Evolutionary conservation across 92 coral and sea anemone species (phyloP).

Genomic region (Zoanthus sociatus): DNA sequence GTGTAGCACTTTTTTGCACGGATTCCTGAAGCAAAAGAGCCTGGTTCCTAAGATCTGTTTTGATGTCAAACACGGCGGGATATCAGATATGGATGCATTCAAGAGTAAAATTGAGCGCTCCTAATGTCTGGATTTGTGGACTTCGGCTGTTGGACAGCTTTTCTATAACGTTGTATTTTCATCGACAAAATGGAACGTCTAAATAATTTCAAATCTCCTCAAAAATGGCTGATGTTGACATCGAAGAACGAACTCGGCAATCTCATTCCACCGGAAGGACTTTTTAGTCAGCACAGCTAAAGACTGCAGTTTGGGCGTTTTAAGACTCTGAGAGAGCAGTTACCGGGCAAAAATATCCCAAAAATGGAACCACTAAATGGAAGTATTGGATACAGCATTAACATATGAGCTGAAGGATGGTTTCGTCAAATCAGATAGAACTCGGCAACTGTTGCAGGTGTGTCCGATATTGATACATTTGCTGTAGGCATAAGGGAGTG

Average conservation of each 20-base stretch:
- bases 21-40: too few relatives aligned
- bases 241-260: not conserved
- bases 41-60: too few relatives aligned
- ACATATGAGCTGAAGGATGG: not conserved
- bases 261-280: not conserved
- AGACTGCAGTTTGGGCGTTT: slow-evolving; percentile 18
- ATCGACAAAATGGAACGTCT: not conserved
- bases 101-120: too few relatives aligned
- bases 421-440: slow-evolving; percentile 8
- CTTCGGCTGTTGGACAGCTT: too few relatives aligned
- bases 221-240: not conserved
- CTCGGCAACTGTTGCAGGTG: slow-evolving; percentile 17
- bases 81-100: too few relatives aligned
- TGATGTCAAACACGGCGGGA: too few relatives aligned
- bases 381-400: not conserved
- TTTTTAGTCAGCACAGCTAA: not conserved
- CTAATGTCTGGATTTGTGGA: too few relatives aligned
- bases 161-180: too few relatives aligned
- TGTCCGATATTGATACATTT: too few relatives aligned
- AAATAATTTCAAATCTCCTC: not conserved
- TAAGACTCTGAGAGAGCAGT: slow-evolving; percentile 13
- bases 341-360: slow-evolving; percentile 5
- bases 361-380: slow-evolving; percentile 10
- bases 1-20: too few relatives aligned
- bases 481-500: too few relatives aligned